phyloP scores from a whole-genome alignment of 2,888 invertebrate genomes.

The Bugula neritina region DNA sequence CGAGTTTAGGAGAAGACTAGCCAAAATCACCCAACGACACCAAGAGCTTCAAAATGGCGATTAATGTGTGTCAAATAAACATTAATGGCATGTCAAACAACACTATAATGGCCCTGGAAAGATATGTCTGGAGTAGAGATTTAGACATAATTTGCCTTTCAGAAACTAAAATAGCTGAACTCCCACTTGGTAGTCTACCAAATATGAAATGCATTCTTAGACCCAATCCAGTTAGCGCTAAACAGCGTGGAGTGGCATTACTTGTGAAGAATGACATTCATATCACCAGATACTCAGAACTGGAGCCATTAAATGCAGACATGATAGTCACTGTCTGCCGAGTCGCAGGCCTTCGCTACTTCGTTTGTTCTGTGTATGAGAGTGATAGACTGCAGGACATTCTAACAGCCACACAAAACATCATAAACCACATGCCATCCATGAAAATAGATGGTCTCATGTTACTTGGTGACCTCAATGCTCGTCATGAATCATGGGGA shows the following conservation, averaged over 20 bases:
- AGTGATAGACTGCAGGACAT: neutral
- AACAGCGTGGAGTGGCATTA: slow-evolving; percentile 18
- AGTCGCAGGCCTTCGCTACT: neutral
- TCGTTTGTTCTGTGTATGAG: neutral
- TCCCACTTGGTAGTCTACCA: neutral
- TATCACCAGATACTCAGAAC: neutral
- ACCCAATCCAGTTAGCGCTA: neutral
- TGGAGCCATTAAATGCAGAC: slow-evolving; percentile 6
- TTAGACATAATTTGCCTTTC: slow-evolving; percentile 21
- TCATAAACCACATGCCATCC: neutral
- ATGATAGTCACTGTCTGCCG: neutral
- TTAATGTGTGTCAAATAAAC: slow-evolving; percentile 7
- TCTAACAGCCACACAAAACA: neutral
- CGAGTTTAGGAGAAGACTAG: slow-evolving; percentile 1
- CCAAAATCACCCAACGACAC: neutral
- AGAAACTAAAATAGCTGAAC: neutral
- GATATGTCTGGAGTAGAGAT: slow-evolving; percentile 1
- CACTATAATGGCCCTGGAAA: slow-evolving; percentile 13
- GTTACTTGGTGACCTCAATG: neutral
- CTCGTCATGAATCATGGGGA: neutral
- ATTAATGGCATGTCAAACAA: slow-evolving; percentile 20
- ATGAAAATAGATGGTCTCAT: slow-evolving; percentile 2
- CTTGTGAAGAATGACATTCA: slow-evolving; percentile 20
- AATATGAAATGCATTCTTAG: slow-evolving; percentile 16
- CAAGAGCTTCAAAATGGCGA: slow-evolving; percentile 19